Base-by-base conservation (phyloP, 2,888 invertebrate genomes). In the Eretmocerus hayati region DNA sequence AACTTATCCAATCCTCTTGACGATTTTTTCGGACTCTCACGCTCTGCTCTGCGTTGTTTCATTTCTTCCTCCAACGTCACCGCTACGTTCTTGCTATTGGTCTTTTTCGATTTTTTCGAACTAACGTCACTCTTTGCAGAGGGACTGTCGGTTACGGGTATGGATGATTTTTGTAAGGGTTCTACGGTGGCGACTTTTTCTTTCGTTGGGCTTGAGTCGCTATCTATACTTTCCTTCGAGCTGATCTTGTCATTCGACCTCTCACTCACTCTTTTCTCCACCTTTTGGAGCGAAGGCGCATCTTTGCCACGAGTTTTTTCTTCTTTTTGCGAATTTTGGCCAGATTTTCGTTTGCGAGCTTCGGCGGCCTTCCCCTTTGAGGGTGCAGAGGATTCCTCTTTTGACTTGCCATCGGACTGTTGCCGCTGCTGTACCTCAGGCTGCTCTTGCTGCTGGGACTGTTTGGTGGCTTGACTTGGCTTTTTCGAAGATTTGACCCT, bases 1-100 rank as follows among this genome's bases (percentile, higher is more conserved):
- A 81, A 63, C 57, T 77, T 77, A 56, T 82, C 81, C 41, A 82
- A 62, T 3, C 79, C 73, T 20, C 78, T 80, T 65, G 76, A 73
- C 49, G 75, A 74, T 66, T 80, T 81, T 74, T 78, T 81, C 68
- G 71, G 75, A 58, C 69, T 74, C 61, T 74, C 77, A 67, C 75
- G 70, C 69, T 73, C 74, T 44, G 69, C 68, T 48, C 71, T 65
- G 31, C 71, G 62, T 36, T 71, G 71, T 30, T 71, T 69, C 64
- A 71, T 68, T 48, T 71, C 71, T 46, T 72, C 71, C 26, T 71
- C 71, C 18, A 71, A 49, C 1, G 52, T 45, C 1, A 50, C 38
- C n/a, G 31, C 45, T 22, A 18, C 38, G 19, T 37, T 37, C 15
- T 47, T 53, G 9, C 50, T 49, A 18, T 35, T 50, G 13, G 4